phyloP scores from a whole-genome alignment of 2,888 invertebrate species.

The Rotaria sp. region DNA sequence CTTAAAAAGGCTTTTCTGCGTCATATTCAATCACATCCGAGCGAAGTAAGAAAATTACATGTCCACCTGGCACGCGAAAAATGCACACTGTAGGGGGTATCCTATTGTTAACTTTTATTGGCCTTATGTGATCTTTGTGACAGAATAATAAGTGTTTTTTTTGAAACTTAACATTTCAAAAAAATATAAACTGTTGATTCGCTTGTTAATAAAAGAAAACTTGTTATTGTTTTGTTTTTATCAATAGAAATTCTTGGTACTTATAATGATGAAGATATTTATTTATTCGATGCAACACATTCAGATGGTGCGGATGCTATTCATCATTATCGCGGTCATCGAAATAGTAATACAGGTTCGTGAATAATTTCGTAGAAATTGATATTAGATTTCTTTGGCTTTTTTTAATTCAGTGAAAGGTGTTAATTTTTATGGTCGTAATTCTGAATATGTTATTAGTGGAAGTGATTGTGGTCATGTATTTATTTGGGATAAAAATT shows the following conservation, averaged over 20 bases:
- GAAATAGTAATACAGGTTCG: slow-evolving; percentile 59
- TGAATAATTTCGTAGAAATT: slow-evolving; percentile 54
- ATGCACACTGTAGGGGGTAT: no score
- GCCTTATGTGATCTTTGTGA: no score
- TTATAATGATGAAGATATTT: slow-evolving; percentile 85
- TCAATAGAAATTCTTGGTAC: slow-evolving; percentile 73
- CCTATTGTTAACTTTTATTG: no score
- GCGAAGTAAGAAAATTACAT: no score
- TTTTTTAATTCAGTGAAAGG: slow-evolving; percentile 66
- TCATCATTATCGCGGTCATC: slow-evolving; percentile 63
- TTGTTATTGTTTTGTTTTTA: not conserved
- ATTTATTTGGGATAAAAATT: slow-evolving; percentile 78
- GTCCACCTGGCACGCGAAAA: no score
- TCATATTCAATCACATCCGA: no score
- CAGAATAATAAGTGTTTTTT: no score
- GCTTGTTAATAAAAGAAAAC: no score
- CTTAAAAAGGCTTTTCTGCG: no score
- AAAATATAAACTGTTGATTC: no score
- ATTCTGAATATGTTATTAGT: slow-evolving; percentile 79
- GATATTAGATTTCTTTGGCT: not conserved
- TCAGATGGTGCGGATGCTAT: slow-evolving; percentile 60
- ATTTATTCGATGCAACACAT: slow-evolving; percentile 67
- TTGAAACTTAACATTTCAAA: no score
- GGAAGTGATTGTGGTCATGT: slow-evolving; percentile 85
- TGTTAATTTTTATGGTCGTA: slow-evolving; percentile 83